Conservation (phyloP, 2,113 vertebrate species). For the Aramus guarauna region DNA sequence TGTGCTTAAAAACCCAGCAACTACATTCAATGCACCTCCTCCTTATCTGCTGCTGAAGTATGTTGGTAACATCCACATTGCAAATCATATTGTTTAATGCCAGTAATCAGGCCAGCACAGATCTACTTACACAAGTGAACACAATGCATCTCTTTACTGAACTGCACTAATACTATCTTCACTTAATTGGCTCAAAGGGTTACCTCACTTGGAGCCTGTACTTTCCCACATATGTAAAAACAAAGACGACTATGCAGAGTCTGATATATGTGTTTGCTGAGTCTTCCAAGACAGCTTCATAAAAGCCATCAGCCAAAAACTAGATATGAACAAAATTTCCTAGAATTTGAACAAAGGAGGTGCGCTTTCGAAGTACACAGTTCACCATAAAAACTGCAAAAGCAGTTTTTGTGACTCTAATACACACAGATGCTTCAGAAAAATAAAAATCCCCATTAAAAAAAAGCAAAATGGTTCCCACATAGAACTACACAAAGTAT, state of each 20-base stretch:
- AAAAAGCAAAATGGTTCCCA: not conserved
- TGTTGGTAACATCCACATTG: not conserved
- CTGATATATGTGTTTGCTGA: not conserved
- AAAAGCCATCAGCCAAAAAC: not conserved
- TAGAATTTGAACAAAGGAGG: not conserved
- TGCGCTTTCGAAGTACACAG: not conserved
- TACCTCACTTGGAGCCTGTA: not conserved
- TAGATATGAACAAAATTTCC: not conserved
- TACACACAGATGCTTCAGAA: not conserved
- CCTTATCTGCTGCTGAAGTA: not conserved
- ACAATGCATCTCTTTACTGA: not conserved
- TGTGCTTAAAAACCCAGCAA: not conserved
- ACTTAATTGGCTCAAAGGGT: constrained; percentile 16
- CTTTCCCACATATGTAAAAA: not conserved
- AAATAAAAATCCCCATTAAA: not conserved
- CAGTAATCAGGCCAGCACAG: not conserved
- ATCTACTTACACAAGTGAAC: not conserved
- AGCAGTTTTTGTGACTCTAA: not conserved
- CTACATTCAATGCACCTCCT: not conserved
- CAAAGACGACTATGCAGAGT: not conserved
- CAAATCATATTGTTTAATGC: not conserved
- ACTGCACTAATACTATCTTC: not conserved
- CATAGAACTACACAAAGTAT: not conserved
- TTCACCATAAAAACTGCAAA: not conserved
- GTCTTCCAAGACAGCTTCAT: not conserved